phyloP scores from a whole-genome alignment of 2,888 invertebrate species.

The Oligia latruncula region DNA sequence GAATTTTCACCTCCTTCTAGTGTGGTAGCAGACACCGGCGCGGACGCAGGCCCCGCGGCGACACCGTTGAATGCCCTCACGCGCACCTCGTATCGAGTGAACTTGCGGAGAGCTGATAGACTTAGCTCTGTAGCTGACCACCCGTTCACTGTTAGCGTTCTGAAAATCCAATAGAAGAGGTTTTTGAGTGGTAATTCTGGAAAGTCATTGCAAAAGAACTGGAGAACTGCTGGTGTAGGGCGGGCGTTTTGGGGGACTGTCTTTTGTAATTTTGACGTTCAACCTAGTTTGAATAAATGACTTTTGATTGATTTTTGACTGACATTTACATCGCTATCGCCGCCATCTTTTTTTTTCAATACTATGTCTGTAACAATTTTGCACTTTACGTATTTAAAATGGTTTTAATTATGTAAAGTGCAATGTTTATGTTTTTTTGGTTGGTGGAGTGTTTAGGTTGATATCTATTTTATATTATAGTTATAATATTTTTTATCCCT shows the following conservation, averaged over 20 bases:
- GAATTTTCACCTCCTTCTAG: conserved; percentile 92
- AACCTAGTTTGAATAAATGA: too few species aligned
- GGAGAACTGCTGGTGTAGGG: too few species aligned
- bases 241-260: too few species aligned
- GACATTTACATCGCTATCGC: background rate
- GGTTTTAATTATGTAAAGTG: background rate
- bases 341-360: background rate
- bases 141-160: conserved; percentile 91
- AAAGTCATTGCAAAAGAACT: background rate
- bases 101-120: conserved; percentile 92
- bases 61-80: conserved; percentile 95
- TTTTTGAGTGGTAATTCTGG: too few species aligned
- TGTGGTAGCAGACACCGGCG: conserved; percentile 92
- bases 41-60: conserved; percentile 94
- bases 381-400: background rate
- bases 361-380: background rate
- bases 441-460: background rate
- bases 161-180: conserved; percentile 74
- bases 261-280: too few species aligned
- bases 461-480: background rate
- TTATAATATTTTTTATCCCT: background rate
- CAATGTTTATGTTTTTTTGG: too few species aligned
- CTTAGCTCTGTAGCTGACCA: conserved; percentile 92
- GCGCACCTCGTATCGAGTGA: conserved; percentile 94
- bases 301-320: background rate